Percentiles rank a stretch among this genome's conserved stretches.
These are phyloP conservation scores for Peromyscus aztecus DNA, from an alignment of 2,797 vertebrate genomes.

Conservation along the genomic window DNA sequence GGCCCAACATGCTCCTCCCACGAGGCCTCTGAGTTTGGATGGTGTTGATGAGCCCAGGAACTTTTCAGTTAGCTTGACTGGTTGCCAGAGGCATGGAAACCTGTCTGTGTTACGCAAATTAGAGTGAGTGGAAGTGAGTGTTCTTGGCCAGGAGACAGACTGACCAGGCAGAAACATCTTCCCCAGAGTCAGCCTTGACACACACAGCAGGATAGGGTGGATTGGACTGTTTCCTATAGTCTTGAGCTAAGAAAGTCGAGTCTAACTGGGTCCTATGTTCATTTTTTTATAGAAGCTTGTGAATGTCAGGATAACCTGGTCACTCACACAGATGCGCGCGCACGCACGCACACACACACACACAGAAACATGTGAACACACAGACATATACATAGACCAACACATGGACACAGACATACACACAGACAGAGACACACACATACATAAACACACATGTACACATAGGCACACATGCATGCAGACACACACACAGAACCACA, in stretches of 20 bases:
- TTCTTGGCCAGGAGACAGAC: not conserved
- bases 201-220: not conserved
- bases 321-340: not conserved
- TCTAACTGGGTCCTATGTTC: not conserved
- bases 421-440: not conserved
- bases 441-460: not conserved
- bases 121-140: not conserved
- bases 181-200: rapidly evolving
- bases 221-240: rapidly evolving
- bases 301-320: not conserved
- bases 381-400: not conserved
- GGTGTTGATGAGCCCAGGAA: rapidly evolving
- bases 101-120: rapidly evolving
- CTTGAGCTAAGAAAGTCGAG: not conserved
- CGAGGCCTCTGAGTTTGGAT: no score
- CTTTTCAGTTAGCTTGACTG: not conserved
- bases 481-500: not conserved
- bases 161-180: rapidly evolving
- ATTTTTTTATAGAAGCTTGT: not conserved
- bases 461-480: not conserved
- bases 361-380: not conserved
- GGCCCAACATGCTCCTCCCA: rapidly evolving
- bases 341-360: not conserved
- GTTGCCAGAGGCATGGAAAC: not conserved
- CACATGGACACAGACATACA: no score